Evolutionary conservation across 2,797 vertebrate genomes (phyloP).

Genomic region (Falco concolor): DNA sequence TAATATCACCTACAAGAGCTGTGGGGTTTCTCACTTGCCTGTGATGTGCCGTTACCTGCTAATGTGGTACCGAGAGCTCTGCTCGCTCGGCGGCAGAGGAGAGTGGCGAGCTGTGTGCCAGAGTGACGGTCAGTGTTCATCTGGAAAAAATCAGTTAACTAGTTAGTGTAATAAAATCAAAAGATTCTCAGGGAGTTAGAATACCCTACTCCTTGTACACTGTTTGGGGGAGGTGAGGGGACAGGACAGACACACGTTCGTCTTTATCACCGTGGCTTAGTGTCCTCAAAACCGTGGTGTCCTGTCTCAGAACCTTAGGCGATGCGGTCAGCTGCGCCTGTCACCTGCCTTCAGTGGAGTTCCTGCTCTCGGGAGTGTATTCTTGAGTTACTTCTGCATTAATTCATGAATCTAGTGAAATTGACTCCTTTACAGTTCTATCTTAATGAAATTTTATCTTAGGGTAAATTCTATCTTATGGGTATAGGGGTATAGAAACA

Average conservation of each 20-base stretch:
- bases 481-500: not conserved
- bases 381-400: not conserved
- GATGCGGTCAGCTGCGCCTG: not conserved
- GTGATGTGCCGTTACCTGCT: not conserved
- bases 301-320: not conserved
- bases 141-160: not conserved
- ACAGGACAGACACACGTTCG: accelerated
- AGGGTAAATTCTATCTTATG: not conserved
- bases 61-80: accelerated
- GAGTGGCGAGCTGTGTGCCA: not conserved
- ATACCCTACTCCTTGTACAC: not conserved
- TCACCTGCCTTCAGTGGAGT: not conserved
- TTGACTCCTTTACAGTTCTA: not conserved
- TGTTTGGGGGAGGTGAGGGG: not conserved
- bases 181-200: not conserved
- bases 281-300: not conserved
- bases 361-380: not conserved
- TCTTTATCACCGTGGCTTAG: not conserved
- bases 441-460: not conserved
- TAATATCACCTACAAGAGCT: not conserved
- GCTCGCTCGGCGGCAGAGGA: not conserved
- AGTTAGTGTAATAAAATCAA: not conserved
- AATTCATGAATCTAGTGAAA: not conserved
- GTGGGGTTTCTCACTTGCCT: not conserved
- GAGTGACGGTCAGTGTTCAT: not conserved